Evolutionary conservation across 2,888 invertebrate genomes (phyloP), one percentile per base, ranked within the genome.

Genomic region (Conops quadrifasciatus): DNA sequence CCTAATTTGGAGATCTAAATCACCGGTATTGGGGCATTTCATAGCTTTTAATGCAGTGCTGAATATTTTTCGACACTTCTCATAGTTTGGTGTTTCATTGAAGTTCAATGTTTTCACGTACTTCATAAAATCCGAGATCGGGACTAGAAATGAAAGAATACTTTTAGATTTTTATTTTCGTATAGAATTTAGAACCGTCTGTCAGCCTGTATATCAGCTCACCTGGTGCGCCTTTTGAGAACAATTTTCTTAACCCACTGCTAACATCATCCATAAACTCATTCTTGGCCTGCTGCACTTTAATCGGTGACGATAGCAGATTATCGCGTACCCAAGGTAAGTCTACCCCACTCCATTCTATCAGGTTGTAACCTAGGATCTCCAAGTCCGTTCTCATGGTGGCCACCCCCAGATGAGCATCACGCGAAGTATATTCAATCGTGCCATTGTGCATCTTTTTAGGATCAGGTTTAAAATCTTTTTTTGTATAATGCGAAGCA

Each of bases 381-480:
- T 99, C 98, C 21, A 98, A 87, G 86, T 99, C 98, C 0, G 97
- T 94, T 59, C 98, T 89, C 90, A 94, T 92, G 16, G 95, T 95
- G 45, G 93, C 87, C 62, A 92, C 92, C 85, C 98, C 98, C 77
- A 92, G 89, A 87, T 99, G 99, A 3, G 97, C 97, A 88, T 99
- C 99, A 73, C 95, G 88, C 77, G 97, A 97, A 0, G 97, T 95
- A 83, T 96, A 99, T 82, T 98, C 97, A 73, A 97, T 93, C 0
- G 99, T 99, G 0, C 99, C 99, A 85, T 99, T 94, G 83, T 99
- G 98, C 74, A 96, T 96, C 83, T 92, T 93, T 78, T 94, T 94
- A 0, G 94, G 94, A 86, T 98, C 95, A 0, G 93, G 91, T 83
- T 94, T 94, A 83, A 93, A 96, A 71, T 92, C 92, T 79, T 93